phyloP scores from a whole-genome alignment of 35 echinoderm and acorn worm species.

The Lytechinus variegatus region DNA sequence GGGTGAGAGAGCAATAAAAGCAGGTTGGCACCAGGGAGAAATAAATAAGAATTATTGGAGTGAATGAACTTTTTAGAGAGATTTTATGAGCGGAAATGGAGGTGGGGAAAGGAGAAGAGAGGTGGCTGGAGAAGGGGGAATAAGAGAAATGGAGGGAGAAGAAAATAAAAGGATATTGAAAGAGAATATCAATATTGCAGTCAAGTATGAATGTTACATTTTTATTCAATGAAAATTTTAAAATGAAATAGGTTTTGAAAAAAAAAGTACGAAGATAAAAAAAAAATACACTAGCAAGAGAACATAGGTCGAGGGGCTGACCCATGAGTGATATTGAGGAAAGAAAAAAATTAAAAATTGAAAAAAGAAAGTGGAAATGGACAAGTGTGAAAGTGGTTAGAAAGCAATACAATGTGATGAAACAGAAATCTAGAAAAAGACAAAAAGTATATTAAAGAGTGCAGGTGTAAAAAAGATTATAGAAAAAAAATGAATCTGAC shows the following conservation, averaged over 20 bases:
- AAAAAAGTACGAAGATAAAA: not conserved
- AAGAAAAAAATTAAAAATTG: not conserved
- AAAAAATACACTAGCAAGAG: not conserved
- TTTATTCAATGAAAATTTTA: too few relatives aligned
- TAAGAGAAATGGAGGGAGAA: not conserved
- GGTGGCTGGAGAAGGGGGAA: not conserved
- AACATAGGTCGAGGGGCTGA: not conserved
- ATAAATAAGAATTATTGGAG: not conserved
- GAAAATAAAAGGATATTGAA: not conserved
- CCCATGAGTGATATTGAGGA: not conserved
- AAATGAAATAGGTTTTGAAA: too few relatives aligned
- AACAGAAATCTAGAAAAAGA: not conserved
- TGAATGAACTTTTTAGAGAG: not conserved
- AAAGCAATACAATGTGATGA: not conserved
- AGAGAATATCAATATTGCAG: not conserved
- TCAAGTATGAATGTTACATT: not conserved
- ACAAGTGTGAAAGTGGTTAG: not conserved
- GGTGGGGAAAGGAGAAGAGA: not conserved
- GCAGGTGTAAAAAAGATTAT: not conserved
- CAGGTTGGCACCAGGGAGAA: not conserved
- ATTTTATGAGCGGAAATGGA: conserved; percentile 8
- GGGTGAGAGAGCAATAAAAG: not conserved
- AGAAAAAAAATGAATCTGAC: not conserved
- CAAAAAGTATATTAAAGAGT: not conserved
- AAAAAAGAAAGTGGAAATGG: not conserved